Conservation (phyloP, 2,113 vertebrate genomes). For the Prolemur simus region DNA sequence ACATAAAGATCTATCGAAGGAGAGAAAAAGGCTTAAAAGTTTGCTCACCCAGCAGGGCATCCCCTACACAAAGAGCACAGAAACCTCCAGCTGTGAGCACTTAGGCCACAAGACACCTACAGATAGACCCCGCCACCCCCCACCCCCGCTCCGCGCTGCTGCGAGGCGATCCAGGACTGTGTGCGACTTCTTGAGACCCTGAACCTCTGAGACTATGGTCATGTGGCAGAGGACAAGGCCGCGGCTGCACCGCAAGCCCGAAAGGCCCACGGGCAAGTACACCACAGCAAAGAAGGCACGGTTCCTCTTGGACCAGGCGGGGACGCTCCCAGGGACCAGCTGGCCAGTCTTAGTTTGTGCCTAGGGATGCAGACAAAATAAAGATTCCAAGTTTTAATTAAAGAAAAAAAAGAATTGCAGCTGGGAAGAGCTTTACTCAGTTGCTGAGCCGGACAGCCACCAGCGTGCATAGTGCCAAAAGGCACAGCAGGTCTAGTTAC, state of each 20-base stretch:
- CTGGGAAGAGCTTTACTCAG: background rate
- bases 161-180: conserved; percentile 48
- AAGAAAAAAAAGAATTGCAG: background rate
- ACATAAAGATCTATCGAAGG: conserved; percentile 86
- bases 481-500: background rate
- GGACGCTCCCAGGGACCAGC: background rate
- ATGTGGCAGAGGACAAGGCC: background rate
- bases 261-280: background rate
- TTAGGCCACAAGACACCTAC: background rate
- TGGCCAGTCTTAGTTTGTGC: background rate
- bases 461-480: background rate
- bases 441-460: background rate
- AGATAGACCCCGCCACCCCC: background rate
- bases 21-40: conserved; percentile 85
- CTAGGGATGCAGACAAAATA: conserved; percentile 39
- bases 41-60: conserved; percentile 88
- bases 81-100: conserved; percentile 50
- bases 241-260: no score
- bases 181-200: conserved; percentile 53
- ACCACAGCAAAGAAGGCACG: background rate
- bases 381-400: conserved; percentile 93
- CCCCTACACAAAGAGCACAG: conserved; percentile 75
- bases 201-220: background rate
- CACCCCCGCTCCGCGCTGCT: background rate
- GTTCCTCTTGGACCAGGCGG: background rate